A percentile compares a stretch with the other conserved stretches of the same genome.
These are phyloP conservation scores for Nerophis lumbriciformis DNA, from an alignment of 2,113 vertebrate species.

Conservation along the genomic window DNA sequence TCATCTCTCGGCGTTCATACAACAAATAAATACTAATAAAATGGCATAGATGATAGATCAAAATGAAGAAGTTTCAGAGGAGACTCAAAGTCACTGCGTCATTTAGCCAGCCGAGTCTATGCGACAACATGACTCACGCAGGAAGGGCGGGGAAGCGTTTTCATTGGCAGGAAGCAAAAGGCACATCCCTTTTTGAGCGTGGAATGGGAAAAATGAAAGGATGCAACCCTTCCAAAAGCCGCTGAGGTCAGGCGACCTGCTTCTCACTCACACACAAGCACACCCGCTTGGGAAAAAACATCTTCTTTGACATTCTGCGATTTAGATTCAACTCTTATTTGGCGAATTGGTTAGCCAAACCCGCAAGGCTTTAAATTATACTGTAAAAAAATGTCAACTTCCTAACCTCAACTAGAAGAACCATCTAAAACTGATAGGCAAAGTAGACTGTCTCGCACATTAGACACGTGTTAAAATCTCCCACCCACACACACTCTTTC, in stretches of 20 bases:
- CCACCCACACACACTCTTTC: no score
- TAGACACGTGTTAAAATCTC: neutral
- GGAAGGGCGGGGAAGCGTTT: conserved; percentile 65
- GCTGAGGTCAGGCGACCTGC: conserved; percentile 45
- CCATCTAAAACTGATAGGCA: no score
- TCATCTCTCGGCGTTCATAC: neutral
- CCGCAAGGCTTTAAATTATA: no score
- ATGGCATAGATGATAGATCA: neutral
- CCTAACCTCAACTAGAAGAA: no score
- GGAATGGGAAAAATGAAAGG: conserved; percentile 51
- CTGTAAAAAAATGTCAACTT: no score
- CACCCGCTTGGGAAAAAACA: neutral
- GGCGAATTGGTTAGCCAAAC: neutral
- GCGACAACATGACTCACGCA: conserved; percentile 63
- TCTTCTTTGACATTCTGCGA: neutral
- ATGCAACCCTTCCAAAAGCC: conserved; percentile 52
- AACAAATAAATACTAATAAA: neutral
- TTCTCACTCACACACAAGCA: conserved; percentile 20
- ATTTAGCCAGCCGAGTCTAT: conserved; percentile 41
- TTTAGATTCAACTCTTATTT: neutral
- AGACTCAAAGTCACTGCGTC: conserved; percentile 13
- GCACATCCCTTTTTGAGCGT: conserved; percentile 60
- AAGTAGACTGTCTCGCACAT: no score
- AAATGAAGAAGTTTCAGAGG: conserved; percentile 13
- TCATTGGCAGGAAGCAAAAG: conserved; percentile 67